phyloP scores from a whole-genome alignment of 2,888 invertebrate genomes.

The Helobdella robusta region DNA sequence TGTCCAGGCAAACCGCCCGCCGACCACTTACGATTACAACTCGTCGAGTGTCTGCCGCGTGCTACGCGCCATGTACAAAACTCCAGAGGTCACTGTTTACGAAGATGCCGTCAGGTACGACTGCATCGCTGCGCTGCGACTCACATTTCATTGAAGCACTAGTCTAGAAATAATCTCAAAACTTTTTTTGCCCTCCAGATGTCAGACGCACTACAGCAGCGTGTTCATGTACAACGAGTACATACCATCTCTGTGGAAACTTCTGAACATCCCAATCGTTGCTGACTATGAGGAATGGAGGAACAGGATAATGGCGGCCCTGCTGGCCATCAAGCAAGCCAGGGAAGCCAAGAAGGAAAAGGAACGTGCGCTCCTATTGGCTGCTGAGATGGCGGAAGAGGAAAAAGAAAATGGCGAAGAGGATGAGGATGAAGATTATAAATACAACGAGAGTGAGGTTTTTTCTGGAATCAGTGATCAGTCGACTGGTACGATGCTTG shows the following conservation, averaged over 20 bases:
- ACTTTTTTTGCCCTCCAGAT: neutral
- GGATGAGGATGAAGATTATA: neutral
- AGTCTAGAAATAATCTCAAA: neutral
- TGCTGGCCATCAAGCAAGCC: neutral
- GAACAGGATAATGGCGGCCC: neutral
- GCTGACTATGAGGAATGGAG: conserved; percentile 16
- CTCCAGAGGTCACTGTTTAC: conserved; percentile 6
- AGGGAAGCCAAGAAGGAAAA: neutral
- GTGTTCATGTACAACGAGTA: conserved; percentile 16
- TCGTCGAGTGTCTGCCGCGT: conserved; percentile 5
- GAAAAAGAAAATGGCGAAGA: neutral
- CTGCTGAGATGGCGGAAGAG: conserved; percentile 9
- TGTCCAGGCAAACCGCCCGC: neutral
- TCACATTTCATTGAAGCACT: neutral
- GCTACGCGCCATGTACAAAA: conserved; percentile 13
- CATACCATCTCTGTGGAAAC: neutral
- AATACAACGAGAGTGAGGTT: neutral
- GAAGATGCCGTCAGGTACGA: conserved; percentile 17
- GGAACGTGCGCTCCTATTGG: no score
- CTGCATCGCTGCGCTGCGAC: neutral
- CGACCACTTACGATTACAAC: neutral
- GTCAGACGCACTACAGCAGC: conserved; percentile 20
- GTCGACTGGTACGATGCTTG: no score
- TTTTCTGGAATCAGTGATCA: neutral
- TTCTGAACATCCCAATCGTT: neutral